Evolutionary conservation across 1,140 invertebrate species (phyloP).

Genomic region (Mylabris phalerata): DNA sequence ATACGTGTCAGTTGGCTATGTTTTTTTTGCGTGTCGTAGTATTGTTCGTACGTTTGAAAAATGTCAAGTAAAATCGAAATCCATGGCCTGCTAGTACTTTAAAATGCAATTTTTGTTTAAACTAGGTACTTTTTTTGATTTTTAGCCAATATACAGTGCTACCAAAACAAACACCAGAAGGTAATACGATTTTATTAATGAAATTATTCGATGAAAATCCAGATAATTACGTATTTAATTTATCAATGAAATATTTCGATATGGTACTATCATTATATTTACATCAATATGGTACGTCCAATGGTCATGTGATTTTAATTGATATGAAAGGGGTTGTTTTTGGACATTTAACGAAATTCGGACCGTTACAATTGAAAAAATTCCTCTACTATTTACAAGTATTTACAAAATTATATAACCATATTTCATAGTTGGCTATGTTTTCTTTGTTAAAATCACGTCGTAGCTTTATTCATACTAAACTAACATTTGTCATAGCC

Average conservation of each 20-base stretch:
- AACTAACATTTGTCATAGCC: too few species aligned
- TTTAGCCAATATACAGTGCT: conserved; percentile 37
- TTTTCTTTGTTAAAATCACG: conserved; percentile 33
- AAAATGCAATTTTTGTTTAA: too few species aligned
- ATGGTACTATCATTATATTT: conserved; percentile 53
- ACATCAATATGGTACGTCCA: conserved; percentile 46
- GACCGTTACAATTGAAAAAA: conserved; percentile 52
- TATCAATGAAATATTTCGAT: conserved; percentile 45
- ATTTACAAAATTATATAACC: conserved; percentile 37
- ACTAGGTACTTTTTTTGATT: neutral
- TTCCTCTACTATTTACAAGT: conserved; percentile 55
- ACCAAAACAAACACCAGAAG: conserved; percentile 47
- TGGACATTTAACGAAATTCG: conserved; percentile 52
- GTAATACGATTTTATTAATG: conserved; percentile 47
- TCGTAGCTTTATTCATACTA: too few species aligned
- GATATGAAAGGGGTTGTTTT: conserved; percentile 51
- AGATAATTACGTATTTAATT: conserved; percentile 50
- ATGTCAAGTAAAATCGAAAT: too few species aligned
- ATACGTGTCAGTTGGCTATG: neutral
- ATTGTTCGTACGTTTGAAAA: too few species aligned
- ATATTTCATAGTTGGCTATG: conserved; percentile 44
- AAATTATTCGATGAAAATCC: conserved; percentile 50
- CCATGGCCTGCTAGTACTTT: too few species aligned
- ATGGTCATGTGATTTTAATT: conserved; percentile 52
- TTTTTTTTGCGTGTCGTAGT: neutral